Evolutionary conservation across 2,113 vertebrate species (phyloP).

Genomic region (Ctenomys sociabilis): DNA sequence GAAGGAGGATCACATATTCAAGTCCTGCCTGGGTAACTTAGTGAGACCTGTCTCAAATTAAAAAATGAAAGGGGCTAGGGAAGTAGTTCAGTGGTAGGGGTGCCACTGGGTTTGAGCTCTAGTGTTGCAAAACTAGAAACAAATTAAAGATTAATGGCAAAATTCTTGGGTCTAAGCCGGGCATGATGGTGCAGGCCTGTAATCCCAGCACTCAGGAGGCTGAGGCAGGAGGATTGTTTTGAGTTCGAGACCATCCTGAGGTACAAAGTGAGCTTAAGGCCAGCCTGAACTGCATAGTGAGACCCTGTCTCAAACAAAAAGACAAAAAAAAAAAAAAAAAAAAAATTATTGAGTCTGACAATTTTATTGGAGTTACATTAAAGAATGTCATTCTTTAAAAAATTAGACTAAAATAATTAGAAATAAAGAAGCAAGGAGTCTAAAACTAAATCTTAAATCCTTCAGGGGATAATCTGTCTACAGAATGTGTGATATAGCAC

Average conservation of each 20-base stretch:
- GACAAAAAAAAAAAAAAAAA: too few species aligned
- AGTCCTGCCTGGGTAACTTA: background rate
- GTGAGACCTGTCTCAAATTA: background rate
- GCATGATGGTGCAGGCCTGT: too few species aligned
- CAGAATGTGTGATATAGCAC: background rate
- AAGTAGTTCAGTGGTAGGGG: background rate
- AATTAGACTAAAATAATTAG: accelerated
- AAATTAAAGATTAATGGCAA: background rate
- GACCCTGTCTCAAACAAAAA: too few species aligned
- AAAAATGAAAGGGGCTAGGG: background rate
- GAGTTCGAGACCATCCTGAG: too few species aligned
- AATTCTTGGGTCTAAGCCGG: too few species aligned
- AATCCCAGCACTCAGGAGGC: too few species aligned
- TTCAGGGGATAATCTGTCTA: background rate
- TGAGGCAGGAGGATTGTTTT: too few species aligned
- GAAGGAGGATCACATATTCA: background rate
- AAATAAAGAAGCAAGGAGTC: background rate
- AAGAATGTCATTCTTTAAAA: background rate
- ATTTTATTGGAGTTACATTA: background rate
- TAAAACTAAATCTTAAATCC: background rate
- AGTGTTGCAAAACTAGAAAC: background rate
- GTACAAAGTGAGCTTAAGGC: too few species aligned
- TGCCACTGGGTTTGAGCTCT: background rate
- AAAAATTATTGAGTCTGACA: background rate
- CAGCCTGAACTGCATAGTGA: too few species aligned